Base-by-base conservation (phyloP, 2,888 invertebrate species). In the Sesia bembeciformis region DNA sequence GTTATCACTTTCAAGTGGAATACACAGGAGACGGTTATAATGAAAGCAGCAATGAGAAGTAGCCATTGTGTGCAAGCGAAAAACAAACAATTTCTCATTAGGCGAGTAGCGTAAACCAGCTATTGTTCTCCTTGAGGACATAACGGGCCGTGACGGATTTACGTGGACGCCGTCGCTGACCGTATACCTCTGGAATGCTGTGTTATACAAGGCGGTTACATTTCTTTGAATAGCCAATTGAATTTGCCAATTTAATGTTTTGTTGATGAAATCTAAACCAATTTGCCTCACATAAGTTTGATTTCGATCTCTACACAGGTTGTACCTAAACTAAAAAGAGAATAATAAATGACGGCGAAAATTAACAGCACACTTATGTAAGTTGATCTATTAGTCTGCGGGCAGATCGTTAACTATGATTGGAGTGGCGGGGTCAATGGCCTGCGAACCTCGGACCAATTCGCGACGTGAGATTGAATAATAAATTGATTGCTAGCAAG, bases 401-500 rank as follows among this genome's bases (percentile, higher is more conserved):
- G 57, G 62, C 64, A 67, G 59, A 63, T 66, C 65, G 65, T 66
- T 64, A 70, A 64, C 67, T 50, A 40, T 50, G 39, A 50, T 7
- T 76, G 68, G 76, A 82, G 72, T 76, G 74, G 77, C 77, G 65
- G 68, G 84, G 81, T 88, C 85, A 84, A 79, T 71, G 82, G 66
- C 80, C 87, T 71, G 58, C 68, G 70, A 81, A 81, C 89, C 88
- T 88, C 89, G 89, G 78, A 85, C 88, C 84, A 88, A 89, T 88
- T 88, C 81, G 86, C 86, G 84, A 88, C 83, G 86, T 83, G 86
- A 86, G 88, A 89, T 88, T 89, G 88, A 88, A 89, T 89, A 89
- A 87, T 86, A 87, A 84, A 83, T 82, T 86, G 87, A 86, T 86
- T 84, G 86, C 84, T 76, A 81, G 74, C 78, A 71, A 68, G 66